Evolutionary conservation across 1,140 invertebrate genomes (phyloP).

Genomic region (Euura lappo): DNA sequence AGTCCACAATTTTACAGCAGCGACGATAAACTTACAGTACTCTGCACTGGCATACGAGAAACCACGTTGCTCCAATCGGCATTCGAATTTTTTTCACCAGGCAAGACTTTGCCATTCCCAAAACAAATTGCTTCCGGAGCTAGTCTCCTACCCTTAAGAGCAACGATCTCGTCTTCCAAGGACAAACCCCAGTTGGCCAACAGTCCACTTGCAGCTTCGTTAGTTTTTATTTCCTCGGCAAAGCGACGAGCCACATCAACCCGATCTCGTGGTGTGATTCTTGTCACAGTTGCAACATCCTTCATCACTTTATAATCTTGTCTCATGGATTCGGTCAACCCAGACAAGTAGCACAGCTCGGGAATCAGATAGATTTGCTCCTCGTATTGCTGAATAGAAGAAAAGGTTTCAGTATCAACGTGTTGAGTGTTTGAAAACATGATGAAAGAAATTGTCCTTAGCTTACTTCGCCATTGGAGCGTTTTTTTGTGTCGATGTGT

Average conservation of each 20-base stretch:
- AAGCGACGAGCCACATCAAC: slow-evolving; percentile 71
- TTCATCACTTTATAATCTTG: slow-evolving; percentile 75
- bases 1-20: too few species aligned
- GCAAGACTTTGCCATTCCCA: slow-evolving; percentile 60
- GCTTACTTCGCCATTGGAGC: slow-evolving; percentile 54
- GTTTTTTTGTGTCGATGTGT: slow-evolving; percentile 54
- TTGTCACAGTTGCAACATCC: slow-evolving; percentile 78
- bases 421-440: too few species aligned
- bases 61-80: slow-evolving; percentile 75
- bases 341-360: slow-evolving; percentile 83
- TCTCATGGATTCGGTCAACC: slow-evolving; percentile 67
- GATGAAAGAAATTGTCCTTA: neutral
- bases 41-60: slow-evolving; percentile 63
- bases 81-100: slow-evolving; percentile 43
- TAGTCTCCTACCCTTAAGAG: slow-evolving; percentile 70
- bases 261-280: slow-evolving; percentile 78
- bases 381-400: slow-evolving; percentile 55
- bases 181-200: slow-evolving; percentile 85
- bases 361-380: slow-evolving; percentile 76
- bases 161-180: slow-evolving; percentile 67
- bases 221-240: slow-evolving; percentile 70
- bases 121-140: slow-evolving; percentile 73
- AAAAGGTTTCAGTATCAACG: slow-evolving; percentile 6
- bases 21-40: slow-evolving; percentile 55
- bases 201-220: slow-evolving; percentile 68